These are phyloP conservation scores for Hippotragus niger DNA, from an alignment of 2,113 vertebrate genomes.

Conservation along the genomic window DNA sequence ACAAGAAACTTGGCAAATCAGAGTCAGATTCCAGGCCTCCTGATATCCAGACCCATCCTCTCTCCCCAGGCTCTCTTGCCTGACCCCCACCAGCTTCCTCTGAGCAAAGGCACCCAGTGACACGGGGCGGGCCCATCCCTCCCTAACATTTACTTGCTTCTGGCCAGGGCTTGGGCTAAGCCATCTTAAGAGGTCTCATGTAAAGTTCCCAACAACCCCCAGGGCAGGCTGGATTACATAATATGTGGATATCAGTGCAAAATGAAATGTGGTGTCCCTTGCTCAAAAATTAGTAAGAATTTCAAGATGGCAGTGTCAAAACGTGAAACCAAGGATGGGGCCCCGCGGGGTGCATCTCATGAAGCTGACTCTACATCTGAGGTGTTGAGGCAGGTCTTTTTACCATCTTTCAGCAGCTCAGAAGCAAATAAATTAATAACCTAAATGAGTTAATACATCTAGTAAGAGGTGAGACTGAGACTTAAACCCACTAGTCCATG, in stretches of 20 bases:
- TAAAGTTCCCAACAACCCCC: not conserved
- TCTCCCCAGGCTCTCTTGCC: not conserved
- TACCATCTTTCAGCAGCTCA: not conserved
- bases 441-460: not conserved
- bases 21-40: not conserved
- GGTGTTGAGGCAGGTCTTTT: not conserved
- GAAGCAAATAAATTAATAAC: not conserved
- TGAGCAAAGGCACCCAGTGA: not conserved
- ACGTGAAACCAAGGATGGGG: not conserved
- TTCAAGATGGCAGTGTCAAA: not conserved
- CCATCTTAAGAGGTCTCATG: not conserved
- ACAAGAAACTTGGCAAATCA: not conserved
- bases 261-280: not conserved
- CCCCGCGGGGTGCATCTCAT: not conserved
- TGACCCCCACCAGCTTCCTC: not conserved
- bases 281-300: not conserved
- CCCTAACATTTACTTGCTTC: not conserved
- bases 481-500: not conserved
- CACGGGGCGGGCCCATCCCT: rapidly evolving
- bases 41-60: not conserved
- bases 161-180: not conserved
- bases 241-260: not conserved
- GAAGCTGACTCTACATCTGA: not conserved
- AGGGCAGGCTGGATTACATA: not conserved
- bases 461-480: not conserved